Base-by-base conservation (phyloP, 1,140 invertebrate species). In the Globodera rostochiensis region DNA sequence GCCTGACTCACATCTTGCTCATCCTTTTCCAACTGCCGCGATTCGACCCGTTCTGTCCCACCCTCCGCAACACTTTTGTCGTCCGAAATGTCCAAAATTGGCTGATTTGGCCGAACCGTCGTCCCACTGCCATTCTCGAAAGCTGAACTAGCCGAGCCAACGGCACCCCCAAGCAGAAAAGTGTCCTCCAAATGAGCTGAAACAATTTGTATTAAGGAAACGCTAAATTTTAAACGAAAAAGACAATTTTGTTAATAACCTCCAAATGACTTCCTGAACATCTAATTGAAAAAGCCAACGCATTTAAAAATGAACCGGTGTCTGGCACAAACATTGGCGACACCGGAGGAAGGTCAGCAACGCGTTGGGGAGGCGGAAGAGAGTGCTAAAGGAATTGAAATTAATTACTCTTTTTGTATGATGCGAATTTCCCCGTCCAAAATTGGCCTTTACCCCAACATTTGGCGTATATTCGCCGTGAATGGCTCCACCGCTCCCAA, bases 111-210 rank as follows among this genome's bases (percentile, higher is more conserved):
- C 11, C 50, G 50, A 7, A 13, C 4, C 50, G 11, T 53, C 11
- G 11, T 53, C 50, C 7, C 50, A 53, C 50, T 53, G 8, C 19
- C 67, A 69, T 45, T 7, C 2, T 36, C 36, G 36, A 36, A 36
- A 36, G 36, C 36, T 36, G 36, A 36, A 36, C 36, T 36, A 36
- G 1, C 36, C 36, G 36, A 36, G 36, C 36, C 36, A 15, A 4
- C 67, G 19, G 67, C 6, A 0, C 67, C 67, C 8, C 2, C 36
- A 11, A 71, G 25, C 36, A 71, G 69, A 47, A 71, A 71, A 47
- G n/a, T 45, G 19, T 46, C 69, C 36, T 71, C 69, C 69, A 71
- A 71, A 47, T 71, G 69, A 1, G 69, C 69, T 71, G n/a, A 36
- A 71, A 1, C 0, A 64, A 6, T 64, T 15, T 64, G 36, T 70